These are phyloP conservation scores for Rafetus swinhoei DNA, from an alignment of 2,113 vertebrate species.

Conservation along the genomic window DNA sequence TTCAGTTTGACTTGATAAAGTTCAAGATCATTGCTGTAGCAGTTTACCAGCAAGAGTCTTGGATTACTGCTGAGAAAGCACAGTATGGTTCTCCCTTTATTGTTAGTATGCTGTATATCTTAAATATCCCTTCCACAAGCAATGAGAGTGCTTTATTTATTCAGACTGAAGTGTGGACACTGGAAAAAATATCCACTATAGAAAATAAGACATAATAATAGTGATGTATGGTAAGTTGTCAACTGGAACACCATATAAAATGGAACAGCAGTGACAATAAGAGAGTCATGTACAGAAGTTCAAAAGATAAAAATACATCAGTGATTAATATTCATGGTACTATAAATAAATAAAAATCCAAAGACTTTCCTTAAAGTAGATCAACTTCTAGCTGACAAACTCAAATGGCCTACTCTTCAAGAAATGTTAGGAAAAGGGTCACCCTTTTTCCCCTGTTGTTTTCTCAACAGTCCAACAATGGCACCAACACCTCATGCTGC, in stretches of 20 bases:
- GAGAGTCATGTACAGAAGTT: neutral
- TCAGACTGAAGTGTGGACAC: neutral
- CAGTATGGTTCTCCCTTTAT: neutral
- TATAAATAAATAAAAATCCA: neutral
- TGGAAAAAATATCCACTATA: neutral
- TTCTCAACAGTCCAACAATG: neutral
- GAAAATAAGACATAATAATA: neutral
- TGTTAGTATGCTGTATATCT: conserved; percentile 6
- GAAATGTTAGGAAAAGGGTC: neutral
- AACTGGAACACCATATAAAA: neutral
- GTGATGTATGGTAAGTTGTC: neutral
- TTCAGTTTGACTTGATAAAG: conserved; percentile 41
- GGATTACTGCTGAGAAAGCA: conserved; percentile 47
- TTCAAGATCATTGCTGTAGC: conserved; percentile 29
- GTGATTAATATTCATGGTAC: neutral
- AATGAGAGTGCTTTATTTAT: neutral
- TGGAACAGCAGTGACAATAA: neutral
- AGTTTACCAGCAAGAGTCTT: conserved; percentile 33
- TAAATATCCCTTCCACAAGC: neutral
- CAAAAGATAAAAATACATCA: neutral
- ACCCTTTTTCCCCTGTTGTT: neutral
- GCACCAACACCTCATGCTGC: neutral
- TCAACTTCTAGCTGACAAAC: neutral
- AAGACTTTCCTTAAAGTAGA: neutral
- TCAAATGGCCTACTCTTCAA: neutral